Evolutionary conservation across 2,797 vertebrate species (phyloP).

Genomic region (Oophaga sylvatica): DNA sequence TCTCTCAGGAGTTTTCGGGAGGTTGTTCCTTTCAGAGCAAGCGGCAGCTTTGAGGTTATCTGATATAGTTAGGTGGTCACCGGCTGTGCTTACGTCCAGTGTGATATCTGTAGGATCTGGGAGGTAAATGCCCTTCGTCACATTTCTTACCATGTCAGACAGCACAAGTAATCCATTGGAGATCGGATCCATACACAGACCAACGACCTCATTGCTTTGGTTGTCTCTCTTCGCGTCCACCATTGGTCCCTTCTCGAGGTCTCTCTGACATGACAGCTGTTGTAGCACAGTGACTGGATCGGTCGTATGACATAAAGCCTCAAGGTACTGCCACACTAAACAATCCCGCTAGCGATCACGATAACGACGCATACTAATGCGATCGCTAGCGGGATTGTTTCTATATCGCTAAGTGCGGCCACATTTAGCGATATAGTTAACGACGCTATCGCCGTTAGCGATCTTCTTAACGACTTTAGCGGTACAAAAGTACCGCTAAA

Average conservation of each 20-base stretch:
- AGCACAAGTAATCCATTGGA: not conserved
- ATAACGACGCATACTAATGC: no score
- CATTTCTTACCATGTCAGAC: not conserved
- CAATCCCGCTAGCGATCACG: no score
- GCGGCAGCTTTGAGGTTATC: not conserved
- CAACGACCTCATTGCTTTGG: not conserved
- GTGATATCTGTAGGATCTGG: not conserved
- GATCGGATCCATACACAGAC: not conserved
- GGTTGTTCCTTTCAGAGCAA: not conserved
- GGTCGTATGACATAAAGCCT: not conserved
- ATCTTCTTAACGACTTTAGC: no score
- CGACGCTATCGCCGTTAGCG: no score
- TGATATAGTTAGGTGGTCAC: not conserved
- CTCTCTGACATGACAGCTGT: not conserved
- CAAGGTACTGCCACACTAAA: no score
- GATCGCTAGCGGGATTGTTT: no score
- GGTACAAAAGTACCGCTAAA: no score
- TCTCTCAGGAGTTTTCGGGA: not conserved
- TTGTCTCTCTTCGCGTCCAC: not conserved
- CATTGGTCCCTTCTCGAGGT: not conserved
- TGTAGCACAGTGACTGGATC: not conserved
- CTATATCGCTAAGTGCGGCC: no score
- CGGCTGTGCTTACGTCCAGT: not conserved
- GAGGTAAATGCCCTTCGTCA: not conserved
- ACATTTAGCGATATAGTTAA: no score